Evolutionary conservation across 2,888 invertebrate species (phyloP).

Genomic region (Ceriagrion tenellum): DNA sequence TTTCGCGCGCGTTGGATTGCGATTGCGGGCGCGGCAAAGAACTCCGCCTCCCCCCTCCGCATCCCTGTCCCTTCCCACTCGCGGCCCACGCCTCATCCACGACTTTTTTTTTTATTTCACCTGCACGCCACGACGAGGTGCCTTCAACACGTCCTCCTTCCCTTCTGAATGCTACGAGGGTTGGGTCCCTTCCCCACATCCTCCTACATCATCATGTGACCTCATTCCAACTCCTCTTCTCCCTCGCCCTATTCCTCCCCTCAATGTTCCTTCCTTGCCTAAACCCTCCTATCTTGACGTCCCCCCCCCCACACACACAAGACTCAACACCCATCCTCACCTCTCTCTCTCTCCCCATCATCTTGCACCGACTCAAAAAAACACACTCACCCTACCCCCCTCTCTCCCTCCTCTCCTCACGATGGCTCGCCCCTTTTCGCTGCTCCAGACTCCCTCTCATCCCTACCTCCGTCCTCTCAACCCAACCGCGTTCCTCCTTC

Average conservation of each 20-base stretch:
- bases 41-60: not conserved
- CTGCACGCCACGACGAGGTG: not conserved
- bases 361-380: not conserved
- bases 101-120: not conserved
- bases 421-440: no score
- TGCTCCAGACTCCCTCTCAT: not conserved
- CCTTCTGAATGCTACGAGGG: not conserved
- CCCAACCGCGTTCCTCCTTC: not conserved
- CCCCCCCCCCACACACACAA: not conserved
- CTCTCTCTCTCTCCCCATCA: not conserved
- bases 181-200: not conserved
- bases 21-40: not conserved
- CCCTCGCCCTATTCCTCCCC: not conserved
- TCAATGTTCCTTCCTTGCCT: not conserved
- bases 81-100: not conserved
- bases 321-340: conserved; percentile 8
- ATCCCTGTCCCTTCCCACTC: not conserved
- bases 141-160: not conserved
- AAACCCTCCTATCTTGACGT: not conserved
- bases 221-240: not conserved
- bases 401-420: not conserved
- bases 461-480: not conserved
- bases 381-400: not conserved
- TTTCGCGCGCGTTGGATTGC: not conserved
- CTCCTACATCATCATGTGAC: not conserved